Evolutionary conservation across 2,113 vertebrate genomes (phyloP).

Genomic region (Odontesthes bonariensis): DNA sequence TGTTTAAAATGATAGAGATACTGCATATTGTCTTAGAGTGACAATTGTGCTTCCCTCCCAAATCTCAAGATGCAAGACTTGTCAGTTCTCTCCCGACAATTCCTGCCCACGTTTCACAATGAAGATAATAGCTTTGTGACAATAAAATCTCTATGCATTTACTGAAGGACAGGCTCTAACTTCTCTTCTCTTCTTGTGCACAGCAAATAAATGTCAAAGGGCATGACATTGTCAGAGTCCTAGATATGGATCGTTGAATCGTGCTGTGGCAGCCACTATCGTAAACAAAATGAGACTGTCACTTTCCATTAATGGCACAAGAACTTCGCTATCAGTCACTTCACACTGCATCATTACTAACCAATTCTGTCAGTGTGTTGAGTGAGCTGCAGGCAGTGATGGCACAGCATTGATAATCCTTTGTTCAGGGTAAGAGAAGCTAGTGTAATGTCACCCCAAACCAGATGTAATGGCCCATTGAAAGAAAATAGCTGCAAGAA

Average conservation of each 20-base stretch:
- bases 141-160: conserved; percentile 42
- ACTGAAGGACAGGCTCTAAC: conserved; percentile 8
- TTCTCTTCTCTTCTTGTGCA: conserved; percentile 4
- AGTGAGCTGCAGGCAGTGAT: conserved; percentile 65
- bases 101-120: conserved; percentile 20
- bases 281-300: conserved; percentile 65
- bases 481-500: neutral
- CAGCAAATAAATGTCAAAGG: conserved; percentile 44
- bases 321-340: conserved; percentile 68
- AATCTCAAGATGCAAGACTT: conserved; percentile 11
- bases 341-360: conserved; percentile 72
- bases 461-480: conserved; percentile 12
- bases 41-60: no score
- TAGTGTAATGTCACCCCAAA: conserved; percentile 44
- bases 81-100: conserved; percentile 18
- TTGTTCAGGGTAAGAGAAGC: conserved; percentile 29
- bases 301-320: conserved; percentile 60
- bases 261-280: conserved; percentile 53
- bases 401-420: conserved; percentile 59
- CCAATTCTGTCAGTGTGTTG: conserved; percentile 67
- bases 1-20: neutral
- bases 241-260: conserved; percentile 63
- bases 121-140: conserved; percentile 42
- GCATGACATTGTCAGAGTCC: conserved; percentile 65
- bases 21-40: no score